Base-by-base conservation (phyloP, 2,888 invertebrate species). In the Andrena camellia region DNA sequence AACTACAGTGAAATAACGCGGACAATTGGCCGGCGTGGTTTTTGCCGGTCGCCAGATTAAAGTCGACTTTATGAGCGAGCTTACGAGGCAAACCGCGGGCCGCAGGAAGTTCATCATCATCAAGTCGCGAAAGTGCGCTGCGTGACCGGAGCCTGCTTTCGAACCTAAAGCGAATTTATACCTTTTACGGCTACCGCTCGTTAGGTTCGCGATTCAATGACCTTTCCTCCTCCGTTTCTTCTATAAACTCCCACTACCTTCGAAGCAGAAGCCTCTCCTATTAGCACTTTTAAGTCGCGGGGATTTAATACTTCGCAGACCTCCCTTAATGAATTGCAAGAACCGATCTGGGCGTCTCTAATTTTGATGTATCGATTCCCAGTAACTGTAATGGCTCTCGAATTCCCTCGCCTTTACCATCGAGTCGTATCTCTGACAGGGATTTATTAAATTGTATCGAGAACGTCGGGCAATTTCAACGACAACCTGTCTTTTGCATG, bases 51-150 rank as follows among this genome's bases (percentile, higher is more conserved):
- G 78, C 67, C 87, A 90, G 90, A 92, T 93, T 92, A 92, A 92
- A 92, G 91, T 91, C 90, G 91, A 92, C 90, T 93, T 93, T 93
- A 93, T 92, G 93, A 92, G 91, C 91, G 83, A 91, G 88, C 89
- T 91, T 90, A 89, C 89, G 88, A 87, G 85, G 87, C 75, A 85
- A 88, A 87, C 85, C 83, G 89, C 80, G 80, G 79, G 75, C 83
- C 75, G 88, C 87, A 87, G 63, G 89, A 92, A 92, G 92, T 93
- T 93, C 92, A 93, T 93, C 93, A 93, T 93, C 93, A 93, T 93
- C 92, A 92, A 92, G 90, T 90, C 90, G 78, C 83, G 76, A 86
- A 42, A 86, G 78, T 75, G 81, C 67, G 81, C 90, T 87, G 86
- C 90, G 89, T 90, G 89, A 87, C 89, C 81, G 71, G 71, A 4